Evolutionary conservation across 2,113 vertebrate genomes (phyloP).

Genomic region (Catharus bicknelli): DNA sequence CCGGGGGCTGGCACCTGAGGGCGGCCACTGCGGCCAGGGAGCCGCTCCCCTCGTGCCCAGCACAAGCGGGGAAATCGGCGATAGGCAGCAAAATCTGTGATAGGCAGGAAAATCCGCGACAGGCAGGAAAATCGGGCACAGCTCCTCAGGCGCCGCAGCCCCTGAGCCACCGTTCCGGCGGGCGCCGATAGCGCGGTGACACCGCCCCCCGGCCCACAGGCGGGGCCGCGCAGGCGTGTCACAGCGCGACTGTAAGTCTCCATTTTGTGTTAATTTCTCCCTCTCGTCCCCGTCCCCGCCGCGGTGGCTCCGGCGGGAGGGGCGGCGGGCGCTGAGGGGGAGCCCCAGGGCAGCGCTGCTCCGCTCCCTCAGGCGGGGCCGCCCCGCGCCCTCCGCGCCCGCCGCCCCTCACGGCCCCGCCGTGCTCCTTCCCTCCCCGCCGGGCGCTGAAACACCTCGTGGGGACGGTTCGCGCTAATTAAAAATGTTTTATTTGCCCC

Average conservation of each 20-base stretch:
- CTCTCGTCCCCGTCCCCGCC: rapidly evolving
- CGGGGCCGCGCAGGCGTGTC: not conserved
- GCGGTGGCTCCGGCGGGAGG: rapidly evolving
- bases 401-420: rapidly evolving
- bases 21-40: no score
- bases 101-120: rapidly evolving
- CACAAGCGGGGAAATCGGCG: not conserved
- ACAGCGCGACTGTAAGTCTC: slow-evolving; percentile 32
- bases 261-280: not conserved
- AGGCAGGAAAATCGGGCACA: rapidly evolving
- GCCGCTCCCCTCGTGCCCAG: not conserved
- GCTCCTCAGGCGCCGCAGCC: rapidly evolving
- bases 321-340: rapidly evolving
- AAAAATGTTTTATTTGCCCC: rapidly evolving
- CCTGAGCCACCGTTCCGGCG: rapidly evolving
- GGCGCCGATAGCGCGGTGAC: rapidly evolving
- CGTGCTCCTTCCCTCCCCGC: rapidly evolving
- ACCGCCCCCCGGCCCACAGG: not conserved
- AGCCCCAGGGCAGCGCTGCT: not conserved
- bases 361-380: not conserved
- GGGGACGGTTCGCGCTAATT: rapidly evolving
- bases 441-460: rapidly evolving
- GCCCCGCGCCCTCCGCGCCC: no score
- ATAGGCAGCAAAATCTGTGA: rapidly evolving
- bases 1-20: rapidly evolving